These are phyloP conservation scores for Merluccius polli DNA, from an alignment of 2,797 vertebrate genomes.

Conservation along the genomic window DNA sequence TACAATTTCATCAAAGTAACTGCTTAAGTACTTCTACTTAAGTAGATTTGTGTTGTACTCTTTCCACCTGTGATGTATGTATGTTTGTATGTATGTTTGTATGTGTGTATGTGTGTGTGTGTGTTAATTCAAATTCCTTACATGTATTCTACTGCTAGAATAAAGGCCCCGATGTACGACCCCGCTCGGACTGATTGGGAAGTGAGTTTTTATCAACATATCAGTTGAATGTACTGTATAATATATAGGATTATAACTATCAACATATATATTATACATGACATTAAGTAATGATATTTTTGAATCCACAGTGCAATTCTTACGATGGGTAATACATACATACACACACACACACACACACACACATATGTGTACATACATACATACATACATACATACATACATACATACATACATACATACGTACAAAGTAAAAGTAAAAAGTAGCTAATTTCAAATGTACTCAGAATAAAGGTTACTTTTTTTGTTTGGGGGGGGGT, in stretches of 20 bases:
- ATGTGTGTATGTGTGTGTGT: neutral
- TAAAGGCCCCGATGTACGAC: neutral
- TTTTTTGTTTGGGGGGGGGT: no score
- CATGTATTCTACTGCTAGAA: neutral
- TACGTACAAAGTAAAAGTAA: no score
- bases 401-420: no score
- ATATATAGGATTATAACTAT: neutral
- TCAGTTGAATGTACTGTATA: neutral
- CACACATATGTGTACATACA: neutral
- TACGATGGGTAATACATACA: neutral
- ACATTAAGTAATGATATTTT: neutral
- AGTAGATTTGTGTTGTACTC: constrained; percentile 18
- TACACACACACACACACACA: neutral
- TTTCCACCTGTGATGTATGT: constrained; percentile 16
- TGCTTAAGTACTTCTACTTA: constrained; percentile 6
- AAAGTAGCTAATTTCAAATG: no score
- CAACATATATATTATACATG: neutral
- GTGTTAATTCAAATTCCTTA: no score
- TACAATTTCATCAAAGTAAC: neutral
- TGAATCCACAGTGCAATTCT: neutral
- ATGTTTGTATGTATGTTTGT: neutral
- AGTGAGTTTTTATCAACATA: no score
- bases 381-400: neutral
- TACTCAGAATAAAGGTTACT: no score
- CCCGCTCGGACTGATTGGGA: neutral